Evolutionary conservation across 2,113 vertebrate genomes (phyloP), one percentile per base, ranked within the genome.

Genomic region (Glaucidium brasilianum): DNA sequence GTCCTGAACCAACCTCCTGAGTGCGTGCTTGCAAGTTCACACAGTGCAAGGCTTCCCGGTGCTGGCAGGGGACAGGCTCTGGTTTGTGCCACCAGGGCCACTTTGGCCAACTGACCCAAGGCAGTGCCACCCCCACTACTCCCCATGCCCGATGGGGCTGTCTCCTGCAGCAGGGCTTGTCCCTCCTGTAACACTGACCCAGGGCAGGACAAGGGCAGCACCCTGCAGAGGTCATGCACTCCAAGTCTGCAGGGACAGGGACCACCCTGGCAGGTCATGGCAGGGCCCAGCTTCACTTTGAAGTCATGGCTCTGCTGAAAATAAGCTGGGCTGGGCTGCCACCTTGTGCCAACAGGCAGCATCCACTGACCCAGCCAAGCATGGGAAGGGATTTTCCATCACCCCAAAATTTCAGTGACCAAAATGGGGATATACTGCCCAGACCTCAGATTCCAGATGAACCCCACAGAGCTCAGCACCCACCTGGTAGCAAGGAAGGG

Each of bases 341-440:
- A 97, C 93, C 96, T 97, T 96, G 96, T 96, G 96, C 94, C 94
- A 93, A 60, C 43, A 87, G 66, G 49, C 83, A 94, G 91, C 87
- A 94, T 90, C 69, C 93, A 10, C 87, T 88, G 69, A 76, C 87
- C 43, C 26, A 91, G 49, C 10, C 39, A 30, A 56, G 34, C 60
- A 10, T 1, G 5, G 34, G 29, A 37, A 10, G 8, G 53, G 18
- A 4, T 78, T 74, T 89, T 81, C 32, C 17, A 32, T 29, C 12
- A 26, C 11, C 21, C 12, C 4, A 26, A 12, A 25, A 79, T 85
- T 83, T 72, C 71, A 35, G 39, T 52, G n/a, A 43, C 11, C 0
- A 3, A 52, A 45, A 37, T 16, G 62, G 32, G 21, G 4, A 15
- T 26, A 41, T 35, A 52, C 0, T 0, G 2, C 35, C 12, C 1